Conservation (phyloP, 1,140 invertebrate genomes). For the Zaprionus taronus region DNA sequence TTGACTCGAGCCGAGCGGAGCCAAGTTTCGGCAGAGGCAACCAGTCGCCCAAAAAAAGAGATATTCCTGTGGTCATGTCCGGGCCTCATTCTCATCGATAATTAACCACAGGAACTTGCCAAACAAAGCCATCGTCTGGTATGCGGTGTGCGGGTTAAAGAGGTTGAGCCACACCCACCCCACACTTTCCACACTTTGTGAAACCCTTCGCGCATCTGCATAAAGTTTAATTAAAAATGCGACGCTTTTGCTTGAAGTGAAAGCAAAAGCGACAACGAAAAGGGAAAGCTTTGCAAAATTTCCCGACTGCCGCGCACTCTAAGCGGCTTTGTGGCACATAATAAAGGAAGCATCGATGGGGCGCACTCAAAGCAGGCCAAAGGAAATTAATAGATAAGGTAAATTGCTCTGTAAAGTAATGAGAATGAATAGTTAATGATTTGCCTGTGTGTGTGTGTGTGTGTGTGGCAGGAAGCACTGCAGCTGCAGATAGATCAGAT, state of each 20-base stretch:
- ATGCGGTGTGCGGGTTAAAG: constrained; percentile 37
- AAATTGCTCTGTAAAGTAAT: constrained; percentile 9
- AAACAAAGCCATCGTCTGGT: constrained; percentile 48
- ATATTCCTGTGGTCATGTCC: constrained; percentile 34
- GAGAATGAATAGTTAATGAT: constrained; percentile 21
- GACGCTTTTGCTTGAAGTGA: constrained; percentile 55
- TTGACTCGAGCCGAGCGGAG: constrained; percentile 45
- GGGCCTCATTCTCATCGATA: constrained; percentile 64
- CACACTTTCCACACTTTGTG: no score
- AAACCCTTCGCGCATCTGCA: constrained; percentile 48
- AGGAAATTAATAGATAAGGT: constrained; percentile 34
- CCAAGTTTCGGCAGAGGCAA: background rate
- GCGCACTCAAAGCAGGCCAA: background rate
- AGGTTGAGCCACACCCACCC: constrained; percentile 28
- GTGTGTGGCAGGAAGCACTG: background rate
- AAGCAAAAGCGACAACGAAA: constrained; percentile 46
- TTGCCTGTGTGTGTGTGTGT: background rate
- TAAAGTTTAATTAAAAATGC: constrained; percentile 77
- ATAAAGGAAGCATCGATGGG: constrained; percentile 26
- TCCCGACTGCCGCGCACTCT: constrained; percentile 21
- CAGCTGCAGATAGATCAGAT: background rate
- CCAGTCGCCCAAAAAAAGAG: constrained; percentile 21
- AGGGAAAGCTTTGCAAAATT: constrained; percentile 34
- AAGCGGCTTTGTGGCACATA: constrained; percentile 32
- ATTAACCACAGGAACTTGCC: constrained; percentile 76